Evolutionary conservation across 2,888 invertebrate species (phyloP).

Genomic region (Melanchra persicariae): DNA sequence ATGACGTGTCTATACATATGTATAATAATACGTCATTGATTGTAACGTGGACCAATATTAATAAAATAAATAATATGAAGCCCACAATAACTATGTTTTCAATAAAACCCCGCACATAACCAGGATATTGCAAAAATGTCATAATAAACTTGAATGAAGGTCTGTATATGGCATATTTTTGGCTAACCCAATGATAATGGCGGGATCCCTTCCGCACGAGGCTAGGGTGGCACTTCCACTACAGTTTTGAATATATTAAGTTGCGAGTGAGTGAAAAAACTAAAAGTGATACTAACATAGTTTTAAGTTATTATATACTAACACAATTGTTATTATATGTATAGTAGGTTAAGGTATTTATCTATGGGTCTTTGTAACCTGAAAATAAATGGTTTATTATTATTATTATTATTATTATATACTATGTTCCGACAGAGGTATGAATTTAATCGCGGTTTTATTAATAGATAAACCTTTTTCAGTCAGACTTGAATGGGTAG

Average conservation of each 20-base stretch:
- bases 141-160: constrained; percentile 51
- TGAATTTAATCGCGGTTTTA: constrained; percentile 44
- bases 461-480: constrained; percentile 30
- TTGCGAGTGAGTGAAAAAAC: too few species aligned
- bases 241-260: constrained; percentile 61
- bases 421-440: constrained; percentile 33
- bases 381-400: too few species aligned
- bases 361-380: too few species aligned
- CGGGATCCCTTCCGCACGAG: constrained; percentile 45
- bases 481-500: neutral
- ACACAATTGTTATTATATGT: too few species aligned
- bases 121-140: constrained; percentile 58
- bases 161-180: constrained; percentile 54
- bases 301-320: too few species aligned
- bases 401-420: too few species aligned
- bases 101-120: constrained; percentile 23
- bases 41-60: constrained; percentile 1
- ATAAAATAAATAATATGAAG: constrained; percentile 6
- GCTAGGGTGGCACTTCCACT: constrained; percentile 42
- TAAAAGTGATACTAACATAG: too few species aligned
- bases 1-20: too few species aligned
- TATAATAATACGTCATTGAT: too few species aligned
- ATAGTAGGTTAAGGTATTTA: too few species aligned
- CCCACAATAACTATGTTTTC: constrained; percentile 1
- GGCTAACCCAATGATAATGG: constrained; percentile 47